Evolutionary conservation across 1,140 invertebrate species (phyloP).

Genomic region (Globodera rostochiensis): DNA sequence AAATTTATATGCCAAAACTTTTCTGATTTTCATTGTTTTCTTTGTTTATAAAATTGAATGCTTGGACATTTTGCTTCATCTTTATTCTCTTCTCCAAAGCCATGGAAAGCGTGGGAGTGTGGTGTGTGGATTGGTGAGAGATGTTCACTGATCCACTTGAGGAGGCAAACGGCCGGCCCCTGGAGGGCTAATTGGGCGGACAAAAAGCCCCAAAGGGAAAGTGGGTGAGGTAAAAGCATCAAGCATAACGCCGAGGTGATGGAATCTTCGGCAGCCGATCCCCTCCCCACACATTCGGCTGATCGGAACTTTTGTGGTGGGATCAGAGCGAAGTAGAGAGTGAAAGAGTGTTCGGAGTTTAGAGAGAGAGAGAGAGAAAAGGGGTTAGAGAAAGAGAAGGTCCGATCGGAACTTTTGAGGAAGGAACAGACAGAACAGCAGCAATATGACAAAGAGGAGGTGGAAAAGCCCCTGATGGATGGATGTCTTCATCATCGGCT

Average conservation of each 20-base stretch:
- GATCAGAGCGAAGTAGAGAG: background rate
- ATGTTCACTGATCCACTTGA: background rate
- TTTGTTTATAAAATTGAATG: background rate
- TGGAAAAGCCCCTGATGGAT: background rate
- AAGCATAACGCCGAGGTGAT: background rate
- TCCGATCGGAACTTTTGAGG: background rate
- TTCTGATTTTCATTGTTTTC: constrained; percentile 4
- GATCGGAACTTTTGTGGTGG: no score
- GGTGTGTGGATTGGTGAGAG: background rate
- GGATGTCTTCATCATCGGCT: background rate
- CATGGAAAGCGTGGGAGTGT: constrained; percentile 3
- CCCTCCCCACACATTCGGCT: background rate
- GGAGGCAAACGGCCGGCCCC: background rate
- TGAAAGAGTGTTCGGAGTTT: background rate
- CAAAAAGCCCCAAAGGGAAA: background rate
- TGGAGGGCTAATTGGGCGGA: background rate
- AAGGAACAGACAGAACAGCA: background rate
- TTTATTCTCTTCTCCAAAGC: background rate
- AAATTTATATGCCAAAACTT: background rate
- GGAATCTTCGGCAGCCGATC: background rate
- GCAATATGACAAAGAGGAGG: background rate
- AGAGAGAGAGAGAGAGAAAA: background rate
- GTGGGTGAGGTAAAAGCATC: background rate
- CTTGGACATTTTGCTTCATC: background rate
- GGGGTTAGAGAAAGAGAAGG: background rate